Conservation (phyloP, 2,113 vertebrate species). For the Peromyscus polionotus region DNA sequence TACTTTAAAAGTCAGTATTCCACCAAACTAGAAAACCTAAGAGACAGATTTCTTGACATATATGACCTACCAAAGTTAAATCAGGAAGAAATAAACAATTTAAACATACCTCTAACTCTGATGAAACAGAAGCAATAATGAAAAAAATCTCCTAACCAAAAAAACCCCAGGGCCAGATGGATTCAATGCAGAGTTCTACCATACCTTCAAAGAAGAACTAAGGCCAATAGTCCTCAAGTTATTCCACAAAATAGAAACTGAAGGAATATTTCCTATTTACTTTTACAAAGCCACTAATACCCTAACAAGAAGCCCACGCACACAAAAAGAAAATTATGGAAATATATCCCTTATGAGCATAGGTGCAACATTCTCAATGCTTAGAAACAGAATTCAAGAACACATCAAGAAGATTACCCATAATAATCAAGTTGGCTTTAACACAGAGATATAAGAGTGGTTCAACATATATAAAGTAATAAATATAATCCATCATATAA, state of each 20-base stretch:
- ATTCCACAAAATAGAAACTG: background rate
- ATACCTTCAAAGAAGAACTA: background rate
- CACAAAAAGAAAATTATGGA: background rate
- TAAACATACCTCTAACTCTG: background rate
- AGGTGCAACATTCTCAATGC: background rate
- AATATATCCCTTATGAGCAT: background rate
- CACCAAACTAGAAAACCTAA: background rate
- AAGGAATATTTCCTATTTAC: background rate
- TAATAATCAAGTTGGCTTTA: background rate
- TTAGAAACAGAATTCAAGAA: background rate
- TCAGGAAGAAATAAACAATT: background rate
- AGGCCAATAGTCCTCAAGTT: background rate
- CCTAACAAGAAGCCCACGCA: background rate
- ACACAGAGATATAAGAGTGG: background rate
- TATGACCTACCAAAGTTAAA: background rate
- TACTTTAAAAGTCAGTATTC: background rate
- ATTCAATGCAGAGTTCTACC: background rate
- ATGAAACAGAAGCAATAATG: background rate
- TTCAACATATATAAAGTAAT: background rate
- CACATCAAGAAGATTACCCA: background rate
- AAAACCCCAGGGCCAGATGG: background rate
- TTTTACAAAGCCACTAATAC: background rate
- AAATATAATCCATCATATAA: background rate
- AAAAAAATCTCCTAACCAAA: background rate
- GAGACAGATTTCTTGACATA: background rate